Conservation (phyloP, 92 coral and sea anemone species). For the Paramuricea clavata region DNA sequence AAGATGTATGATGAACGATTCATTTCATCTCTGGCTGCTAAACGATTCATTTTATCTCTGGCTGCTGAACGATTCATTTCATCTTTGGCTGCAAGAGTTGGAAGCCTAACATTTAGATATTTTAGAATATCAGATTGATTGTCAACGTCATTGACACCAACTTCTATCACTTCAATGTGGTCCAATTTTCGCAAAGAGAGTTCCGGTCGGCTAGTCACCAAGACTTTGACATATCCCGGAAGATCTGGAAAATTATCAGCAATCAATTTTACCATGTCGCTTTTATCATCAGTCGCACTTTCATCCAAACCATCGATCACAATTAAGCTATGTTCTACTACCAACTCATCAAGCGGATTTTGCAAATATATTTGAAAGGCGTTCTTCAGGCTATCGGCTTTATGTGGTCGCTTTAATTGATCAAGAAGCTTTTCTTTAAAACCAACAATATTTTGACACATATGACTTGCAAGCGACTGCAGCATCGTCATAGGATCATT, state of each 20-base stretch:
- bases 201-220: not conserved
- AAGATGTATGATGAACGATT: too few species aligned
- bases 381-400: not conserved
- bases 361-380: not conserved
- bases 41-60: too few species aligned
- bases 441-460: conserved; percentile 67
- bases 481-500: conserved; percentile 70
- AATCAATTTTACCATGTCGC: not conserved
- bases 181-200: not conserved
- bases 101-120: too few species aligned
- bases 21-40: too few species aligned
- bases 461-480: conserved; percentile 74
- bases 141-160: not conserved
- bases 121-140: too few species aligned
- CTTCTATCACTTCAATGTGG: not conserved
- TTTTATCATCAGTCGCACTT: not conserved
- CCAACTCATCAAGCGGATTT: not conserved
- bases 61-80: too few species aligned
- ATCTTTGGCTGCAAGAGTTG: too few species aligned
- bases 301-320: conserved; percentile 27
- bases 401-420: conserved; percentile 1
- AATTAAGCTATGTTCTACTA: not conserved
- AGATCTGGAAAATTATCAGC: not conserved
- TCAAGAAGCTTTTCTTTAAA: conserved; percentile 63
- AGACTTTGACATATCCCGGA: not conserved